Base-by-base conservation (phyloP, 1,140 invertebrate genomes). In the Ceratosolen solmsi region DNA sequence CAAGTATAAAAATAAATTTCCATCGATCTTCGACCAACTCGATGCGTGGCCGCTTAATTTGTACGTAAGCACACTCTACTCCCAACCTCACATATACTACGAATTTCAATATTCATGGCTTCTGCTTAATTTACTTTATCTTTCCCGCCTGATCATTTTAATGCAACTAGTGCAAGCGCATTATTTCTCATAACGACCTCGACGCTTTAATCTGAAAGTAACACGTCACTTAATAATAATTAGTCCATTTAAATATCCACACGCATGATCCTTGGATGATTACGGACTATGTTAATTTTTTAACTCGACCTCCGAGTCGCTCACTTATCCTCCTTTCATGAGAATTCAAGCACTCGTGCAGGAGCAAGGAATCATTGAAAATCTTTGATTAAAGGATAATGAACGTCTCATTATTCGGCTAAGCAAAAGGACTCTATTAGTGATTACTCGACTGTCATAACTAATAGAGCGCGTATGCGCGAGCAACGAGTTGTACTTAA, bases 401-500 rank as follows among this genome's bases (percentile, higher is more conserved):
- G 9, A 65, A 65, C 20, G 17, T 2, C 1, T 9, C 2, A 36
- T n/a, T n/a, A n/a, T 65, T 36, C 20, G 22, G 33, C 8, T 20
- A 36, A 36, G 63, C 22, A 65, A 36, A 30, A 22, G 11, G 8
- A 15, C 15, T 36, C 11, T 2, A 1, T 3, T 1, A 5, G n/a
- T 9, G 36, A 38, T 68, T 8, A 41, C 33, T 17, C 36, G 36
- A 30, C n/a, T 22, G 20, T 68, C 30, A 30, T 13, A 30, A 60
- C 25, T 60, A 3, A 30, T 36, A 65, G 36, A 3, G 33, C 17
- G 36, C 38, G 22, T 4, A 22, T 20, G 38, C 22, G 70, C 25
- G 70, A 72, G n/a, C 70, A 51, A 27, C 41, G 38, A 30, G 13
- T 49, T 72, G 38, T 72, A 15, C 46, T 27, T 72, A 72, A 72